Percentiles rank a stretch among this genome's conserved stretches.
phyloP scores from a whole-genome alignment of 2,888 invertebrate species.

The Drosophila vallismaia region DNA sequence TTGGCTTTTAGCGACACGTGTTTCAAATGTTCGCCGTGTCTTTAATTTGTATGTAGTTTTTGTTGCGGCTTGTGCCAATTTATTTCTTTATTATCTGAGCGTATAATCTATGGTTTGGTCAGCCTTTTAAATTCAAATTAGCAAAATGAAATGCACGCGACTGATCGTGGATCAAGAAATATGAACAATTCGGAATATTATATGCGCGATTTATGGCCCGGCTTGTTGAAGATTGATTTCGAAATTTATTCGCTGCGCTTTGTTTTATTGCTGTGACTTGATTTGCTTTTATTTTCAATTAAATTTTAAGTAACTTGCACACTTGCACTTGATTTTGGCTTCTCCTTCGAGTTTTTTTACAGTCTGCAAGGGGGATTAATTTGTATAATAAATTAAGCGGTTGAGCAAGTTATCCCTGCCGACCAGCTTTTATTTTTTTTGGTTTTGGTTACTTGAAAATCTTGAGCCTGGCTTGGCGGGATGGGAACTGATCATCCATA shows the following conservation, averaged over 20 bases:
- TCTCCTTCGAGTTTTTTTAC: background rate
- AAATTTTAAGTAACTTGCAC: slow-evolving; percentile 30
- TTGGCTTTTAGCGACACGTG: slow-evolving; percentile 70
- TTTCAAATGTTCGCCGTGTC: slow-evolving; percentile 64
- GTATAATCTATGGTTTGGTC: slow-evolving; percentile 66
- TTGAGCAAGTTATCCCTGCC: slow-evolving; percentile 35
- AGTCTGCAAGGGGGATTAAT: slow-evolving; percentile 10
- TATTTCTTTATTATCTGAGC: slow-evolving; percentile 68
- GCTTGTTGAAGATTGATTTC: slow-evolving; percentile 40
- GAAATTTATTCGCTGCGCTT: slow-evolving; percentile 25
- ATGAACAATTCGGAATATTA: slow-evolving; percentile 32
- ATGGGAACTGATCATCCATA: slow-evolving; percentile 48
- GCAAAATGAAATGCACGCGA: slow-evolving; percentile 72
- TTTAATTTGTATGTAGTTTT: slow-evolving; percentile 43
- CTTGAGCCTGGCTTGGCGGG: slow-evolving; percentile 24
- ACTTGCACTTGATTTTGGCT: slow-evolving; percentile 47
- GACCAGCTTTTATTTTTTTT: slow-evolving; percentile 36
- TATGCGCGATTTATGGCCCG: slow-evolving; percentile 26
- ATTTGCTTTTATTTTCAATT: slow-evolving; percentile 2
- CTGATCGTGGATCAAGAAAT: slow-evolving; percentile 38
- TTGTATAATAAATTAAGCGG: slow-evolving; percentile 16
- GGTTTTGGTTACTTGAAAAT: background rate
- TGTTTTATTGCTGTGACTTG: slow-evolving; percentile 8
- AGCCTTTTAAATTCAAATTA: slow-evolving; percentile 77
- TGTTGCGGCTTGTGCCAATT: slow-evolving; percentile 64